Evolutionary conservation across 2,113 vertebrate species (phyloP), one percentile per base, ranked within the genome.

Genomic region (Deroptyus accipitrinus): DNA sequence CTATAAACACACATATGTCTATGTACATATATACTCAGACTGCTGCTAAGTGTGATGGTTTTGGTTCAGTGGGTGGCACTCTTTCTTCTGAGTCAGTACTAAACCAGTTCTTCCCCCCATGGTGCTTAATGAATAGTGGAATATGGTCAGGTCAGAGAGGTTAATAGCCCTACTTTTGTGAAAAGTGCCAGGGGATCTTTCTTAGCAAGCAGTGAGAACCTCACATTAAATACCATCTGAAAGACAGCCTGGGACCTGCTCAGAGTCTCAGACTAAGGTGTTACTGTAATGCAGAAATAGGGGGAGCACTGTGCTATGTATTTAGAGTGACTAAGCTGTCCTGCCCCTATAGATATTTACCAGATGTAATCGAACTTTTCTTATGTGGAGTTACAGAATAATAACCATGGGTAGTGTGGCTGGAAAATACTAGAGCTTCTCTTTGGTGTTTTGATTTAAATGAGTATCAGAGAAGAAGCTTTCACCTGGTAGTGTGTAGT

Each of bases 101-200:
- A 48, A 80, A 79, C n/a, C 17, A 80, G 70, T 70, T 68, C 59
- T 92, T 89, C 39, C 52, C 85, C 55, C 18, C 42, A 16, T 33
- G 46, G 35, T 85, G 59, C 81, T 87, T 92, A 94, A 90, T 74
- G 75, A 86, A 55, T 35, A 59, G 67, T 39, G 24, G 88, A 91
- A 70, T 94, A 94, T 52, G 67, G 75, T 81, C 25, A 8, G 92
- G 87, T 95, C 94, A 95, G 57, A 75, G 54, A 92, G 94, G 84
- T 96, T 95, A 96, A 97, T 94, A 94, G 96, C 84, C 59, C 64
- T 88, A 57, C 92, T 97, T 94, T 61, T 35, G 42, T 83, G 42
- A 49, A 82, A 91, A 96, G 79, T 81, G 63, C 42, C 69, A 41
- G 55, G 61, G 72, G 70, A 95, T 88, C 82, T 81, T 64, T 88